phyloP scores from a whole-genome alignment of 1,140 invertebrate species.

The Melanaphis sacchari region DNA sequence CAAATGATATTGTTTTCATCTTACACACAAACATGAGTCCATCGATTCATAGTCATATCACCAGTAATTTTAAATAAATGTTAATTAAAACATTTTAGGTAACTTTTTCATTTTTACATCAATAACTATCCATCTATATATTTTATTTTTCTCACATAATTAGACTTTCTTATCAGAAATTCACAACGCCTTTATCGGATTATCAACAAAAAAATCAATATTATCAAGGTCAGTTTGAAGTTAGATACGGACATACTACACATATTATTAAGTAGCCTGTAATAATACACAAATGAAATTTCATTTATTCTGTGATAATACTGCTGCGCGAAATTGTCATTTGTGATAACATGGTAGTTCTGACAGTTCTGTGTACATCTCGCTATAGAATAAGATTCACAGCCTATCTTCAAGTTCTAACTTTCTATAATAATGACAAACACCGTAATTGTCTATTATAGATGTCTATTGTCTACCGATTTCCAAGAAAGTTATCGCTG shows the following conservation, averaged over 20 bases:
- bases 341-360: no score
- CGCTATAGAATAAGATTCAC: no score
- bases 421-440: no score
- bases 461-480: no score
- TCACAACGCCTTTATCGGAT: slow-evolving; percentile 50
- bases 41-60: background rate
- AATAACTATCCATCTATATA: background rate
- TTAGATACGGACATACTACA: background rate
- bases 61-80: background rate
- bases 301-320: no score
- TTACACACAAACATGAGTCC: background rate
- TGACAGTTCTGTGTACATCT: no score
- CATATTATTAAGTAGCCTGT: background rate
- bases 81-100: background rate
- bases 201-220: slow-evolving; percentile 56
- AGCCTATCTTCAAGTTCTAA: no score
- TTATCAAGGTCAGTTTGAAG: slow-evolving; percentile 48
- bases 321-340: no score
- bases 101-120: background rate
- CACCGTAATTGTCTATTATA: no score
- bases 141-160: background rate
- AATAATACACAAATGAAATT: no score
- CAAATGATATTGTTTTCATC: background rate
- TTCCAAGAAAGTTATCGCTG: no score
- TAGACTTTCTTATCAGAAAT: slow-evolving; percentile 39